These are phyloP conservation scores for Polypterus senegalus DNA, from an alignment of 2,113 vertebrate species.

Conservation along the genomic window DNA sequence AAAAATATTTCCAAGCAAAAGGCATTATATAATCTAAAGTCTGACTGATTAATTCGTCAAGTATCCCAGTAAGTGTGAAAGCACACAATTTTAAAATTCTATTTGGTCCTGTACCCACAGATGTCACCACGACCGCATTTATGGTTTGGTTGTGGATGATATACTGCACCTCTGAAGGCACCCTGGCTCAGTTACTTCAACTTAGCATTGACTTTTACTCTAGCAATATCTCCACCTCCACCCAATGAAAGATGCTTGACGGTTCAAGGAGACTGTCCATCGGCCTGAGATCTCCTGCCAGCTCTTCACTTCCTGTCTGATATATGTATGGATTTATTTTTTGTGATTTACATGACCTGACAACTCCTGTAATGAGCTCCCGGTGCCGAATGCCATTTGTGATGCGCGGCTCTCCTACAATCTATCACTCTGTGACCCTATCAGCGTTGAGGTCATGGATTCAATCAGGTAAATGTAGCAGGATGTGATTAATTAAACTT, in stretches of 20 bases:
- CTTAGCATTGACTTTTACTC: background rate
- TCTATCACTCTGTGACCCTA: slow-evolving; percentile 46
- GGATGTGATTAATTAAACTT: slow-evolving; percentile 49
- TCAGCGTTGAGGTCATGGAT: slow-evolving; percentile 37
- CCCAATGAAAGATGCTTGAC: background rate
- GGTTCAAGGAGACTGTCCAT: background rate
- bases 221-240: background rate
- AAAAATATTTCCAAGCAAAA: too few species aligned
- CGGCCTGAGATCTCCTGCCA: background rate
- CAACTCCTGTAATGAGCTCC: slow-evolving; percentile 51
- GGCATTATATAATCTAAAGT: too few species aligned
- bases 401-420: slow-evolving; percentile 26
- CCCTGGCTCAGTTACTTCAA: background rate
- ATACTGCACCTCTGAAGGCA: too few species aligned
- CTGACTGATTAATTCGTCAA: too few species aligned
- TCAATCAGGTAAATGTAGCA: slow-evolving; percentile 49
- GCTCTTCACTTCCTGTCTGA: slow-evolving; percentile 17
- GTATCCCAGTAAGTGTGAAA: too few species aligned
- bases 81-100: too few species aligned
- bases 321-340: slow-evolving; percentile 44
- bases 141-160: too few species aligned
- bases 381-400: slow-evolving; percentile 33
- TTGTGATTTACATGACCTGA: slow-evolving; percentile 53
- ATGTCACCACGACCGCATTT: too few species aligned
- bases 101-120: too few species aligned